A percentile compares a stretch with the other conserved stretches of the same genome.
Evolutionary conservation across 2,113 vertebrate genomes (phyloP).

Genomic region (Hippoglossus stenolepis): DNA sequence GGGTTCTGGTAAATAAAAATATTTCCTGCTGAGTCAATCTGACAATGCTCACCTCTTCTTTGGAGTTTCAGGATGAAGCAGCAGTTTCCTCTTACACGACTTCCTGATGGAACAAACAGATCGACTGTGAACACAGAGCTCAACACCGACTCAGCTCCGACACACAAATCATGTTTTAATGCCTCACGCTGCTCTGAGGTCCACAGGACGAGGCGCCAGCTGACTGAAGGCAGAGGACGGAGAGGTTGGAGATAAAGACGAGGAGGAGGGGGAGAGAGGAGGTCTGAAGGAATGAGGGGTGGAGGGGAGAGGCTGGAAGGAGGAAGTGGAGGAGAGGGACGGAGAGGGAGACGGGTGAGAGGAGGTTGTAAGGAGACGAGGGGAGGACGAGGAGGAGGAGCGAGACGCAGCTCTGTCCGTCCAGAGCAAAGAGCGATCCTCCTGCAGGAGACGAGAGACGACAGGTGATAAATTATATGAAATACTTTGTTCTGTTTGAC

Average conservation of each 20-base stretch:
- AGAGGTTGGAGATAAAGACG: background rate
- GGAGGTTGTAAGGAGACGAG: background rate
- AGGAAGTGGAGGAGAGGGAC: background rate
- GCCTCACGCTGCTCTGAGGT: slow-evolving; percentile 45
- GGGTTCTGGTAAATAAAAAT: too few species aligned
- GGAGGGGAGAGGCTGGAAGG: background rate
- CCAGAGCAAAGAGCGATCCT: slow-evolving; percentile 63
- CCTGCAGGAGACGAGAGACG: slow-evolving; percentile 51
- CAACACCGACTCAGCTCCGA: background rate
- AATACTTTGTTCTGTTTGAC: too few species aligned
- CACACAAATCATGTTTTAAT: background rate
- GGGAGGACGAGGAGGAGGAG: background rate
- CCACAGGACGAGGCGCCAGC: background rate
- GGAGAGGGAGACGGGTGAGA: background rate
- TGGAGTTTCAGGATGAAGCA: slow-evolving; percentile 20
- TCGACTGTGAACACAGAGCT: background rate
- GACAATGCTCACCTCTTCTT: slow-evolving; percentile 60
- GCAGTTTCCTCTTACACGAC: slow-evolving; percentile 63
- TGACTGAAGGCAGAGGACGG: slow-evolving; percentile 14
- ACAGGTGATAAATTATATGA: background rate
- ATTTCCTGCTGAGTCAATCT: too few species aligned
- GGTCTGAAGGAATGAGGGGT: slow-evolving; percentile 2
- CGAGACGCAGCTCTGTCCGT: slow-evolving; percentile 25
- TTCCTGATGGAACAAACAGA: slow-evolving; percentile 41
- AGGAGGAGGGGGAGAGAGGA: slow-evolving; percentile 11